Percentiles rank a stretch among this genome's conserved stretches.
phyloP scores from a whole-genome alignment of 1,140 invertebrate species.

The Notospermus geniculatus region DNA sequence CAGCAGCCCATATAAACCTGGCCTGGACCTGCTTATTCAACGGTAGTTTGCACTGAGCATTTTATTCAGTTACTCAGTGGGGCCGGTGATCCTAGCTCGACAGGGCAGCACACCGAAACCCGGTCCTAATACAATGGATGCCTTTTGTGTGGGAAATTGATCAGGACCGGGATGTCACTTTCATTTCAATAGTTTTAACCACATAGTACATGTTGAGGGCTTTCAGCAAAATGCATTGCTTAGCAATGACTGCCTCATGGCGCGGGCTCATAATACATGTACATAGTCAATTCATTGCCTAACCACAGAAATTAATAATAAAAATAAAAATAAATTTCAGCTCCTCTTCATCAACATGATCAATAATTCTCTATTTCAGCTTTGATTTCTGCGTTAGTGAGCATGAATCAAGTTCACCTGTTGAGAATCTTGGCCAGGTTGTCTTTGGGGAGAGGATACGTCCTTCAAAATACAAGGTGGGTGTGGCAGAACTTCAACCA shows the following conservation, averaged over 20 bases:
- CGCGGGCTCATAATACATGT: neutral
- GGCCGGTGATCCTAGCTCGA: too few relatives aligned
- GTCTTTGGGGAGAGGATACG: slow-evolving; percentile 97
- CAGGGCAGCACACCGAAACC: too few relatives aligned
- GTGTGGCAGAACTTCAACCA: too few relatives aligned
- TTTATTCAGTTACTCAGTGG: too few relatives aligned
- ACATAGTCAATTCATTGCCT: neutral
- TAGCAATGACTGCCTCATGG: neutral
- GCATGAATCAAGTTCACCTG: slow-evolving; percentile 71
- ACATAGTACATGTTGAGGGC: neutral
- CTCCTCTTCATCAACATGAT: slow-evolving; percentile 7
- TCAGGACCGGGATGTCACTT: too few relatives aligned
- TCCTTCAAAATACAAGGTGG: slow-evolving; percentile 81
- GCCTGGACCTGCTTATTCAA: too few relatives aligned
- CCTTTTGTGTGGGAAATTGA: too few relatives aligned
- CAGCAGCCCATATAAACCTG: too few relatives aligned
- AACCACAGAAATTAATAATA: slow-evolving; percentile 5
- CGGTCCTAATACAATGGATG: too few relatives aligned
- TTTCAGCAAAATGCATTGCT: neutral
- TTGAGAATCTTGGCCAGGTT: slow-evolving; percentile 97
- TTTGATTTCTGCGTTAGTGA: slow-evolving; percentile 89
- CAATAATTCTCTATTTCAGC: slow-evolving; percentile 48
- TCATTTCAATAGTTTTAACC: too few relatives aligned
- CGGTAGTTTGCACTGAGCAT: too few relatives aligned
- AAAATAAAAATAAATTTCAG: too few relatives aligned